Evolutionary conservation across 2,797 vertebrate genomes (phyloP), one percentile per base, ranked within the genome.

Genomic region (Botia almorhae): DNA sequence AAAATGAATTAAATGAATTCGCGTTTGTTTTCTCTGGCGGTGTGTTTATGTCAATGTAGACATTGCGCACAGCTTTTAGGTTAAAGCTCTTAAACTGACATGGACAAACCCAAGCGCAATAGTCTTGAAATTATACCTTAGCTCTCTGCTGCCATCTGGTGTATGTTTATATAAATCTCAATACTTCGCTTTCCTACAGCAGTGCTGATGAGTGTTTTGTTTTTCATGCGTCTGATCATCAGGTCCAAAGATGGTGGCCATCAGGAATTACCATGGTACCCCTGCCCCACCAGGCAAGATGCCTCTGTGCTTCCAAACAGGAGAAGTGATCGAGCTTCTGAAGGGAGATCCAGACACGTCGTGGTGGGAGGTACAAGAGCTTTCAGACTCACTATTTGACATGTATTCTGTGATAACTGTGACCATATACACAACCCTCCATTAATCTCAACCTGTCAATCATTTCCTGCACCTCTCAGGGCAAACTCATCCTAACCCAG

Each of bases 161-260:
- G 93, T 88, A 64, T 4, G 0, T 16, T 4, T 6, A 60, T 7
- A 60, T 11, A 17, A 14, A 53, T 17, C 50, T 17, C 5, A 17
- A 58, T 19, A 13, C 8, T 72, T 71, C 50, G 21, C 60, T 50
- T n/a, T 29, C 13, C 19, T 53, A 21, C 21, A 2, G 1, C 63
- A 51, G 19, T 33, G 4, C 4, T 17, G 8, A 55, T 56, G 1
- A 33, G 5, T 8, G 43, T 55, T 19, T 21, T 48, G 2, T 17
- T 19, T 80, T 56, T 51, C 65, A 7, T 13, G 10, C 16, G 11
- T 21, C 0, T 60, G 56, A 50, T 71, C 11, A 81, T 11, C 19
- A 99, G 98, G 98, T 87, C 98, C 98, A 69, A 98, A 96, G 90
- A 99, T 99, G 97, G 95, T 98, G 86, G 97, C 96, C 0, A 90